Evolutionary conservation across 1,140 invertebrate species (phyloP).

Genomic region (Leguminivora glycinivorella): DNA sequence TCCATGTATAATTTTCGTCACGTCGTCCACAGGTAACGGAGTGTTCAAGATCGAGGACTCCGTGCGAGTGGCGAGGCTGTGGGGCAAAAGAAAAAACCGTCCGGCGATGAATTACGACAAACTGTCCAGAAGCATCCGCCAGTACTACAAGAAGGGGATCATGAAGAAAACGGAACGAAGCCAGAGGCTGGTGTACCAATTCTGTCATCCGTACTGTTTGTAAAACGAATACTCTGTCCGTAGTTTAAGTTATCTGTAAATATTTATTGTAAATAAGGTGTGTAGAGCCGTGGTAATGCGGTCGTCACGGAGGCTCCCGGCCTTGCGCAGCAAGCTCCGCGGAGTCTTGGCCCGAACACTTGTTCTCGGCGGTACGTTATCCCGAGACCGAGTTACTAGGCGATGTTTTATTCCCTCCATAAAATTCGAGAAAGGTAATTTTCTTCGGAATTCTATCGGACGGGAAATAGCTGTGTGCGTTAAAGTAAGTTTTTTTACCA

Average conservation of each 20-base stretch:
- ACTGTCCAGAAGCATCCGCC: slow-evolving; percentile 96
- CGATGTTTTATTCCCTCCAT: slow-evolving; percentile 58
- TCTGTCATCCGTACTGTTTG: slow-evolving; percentile 95
- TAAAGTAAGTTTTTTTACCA: slow-evolving; percentile 65
- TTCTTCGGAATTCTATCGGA: slow-evolving; percentile 73
- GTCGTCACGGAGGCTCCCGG: slow-evolving; percentile 53
- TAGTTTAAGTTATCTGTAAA: slow-evolving; percentile 43
- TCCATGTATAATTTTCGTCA: slow-evolving; percentile 61
- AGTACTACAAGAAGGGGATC: slow-evolving; percentile 99
- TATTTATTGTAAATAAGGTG: slow-evolving; percentile 73
- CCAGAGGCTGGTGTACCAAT: slow-evolving; percentile 99
- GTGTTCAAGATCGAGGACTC: slow-evolving; percentile 99
- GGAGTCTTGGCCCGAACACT: slow-evolving; percentile 45
- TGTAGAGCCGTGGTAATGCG: slow-evolving; percentile 74
- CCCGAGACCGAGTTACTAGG: slow-evolving; percentile 44
- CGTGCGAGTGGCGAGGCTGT: slow-evolving; percentile 95
- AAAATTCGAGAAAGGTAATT: slow-evolving; percentile 76
- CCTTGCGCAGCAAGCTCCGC: slow-evolving; percentile 60
- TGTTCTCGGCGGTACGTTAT: slow-evolving; percentile 37
- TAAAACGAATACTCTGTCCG: slow-evolving; percentile 72
- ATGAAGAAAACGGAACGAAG: slow-evolving; percentile 99
- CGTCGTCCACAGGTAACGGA: slow-evolving; percentile 83
- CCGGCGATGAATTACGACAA: slow-evolving; percentile 99
- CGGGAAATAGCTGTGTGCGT: slow-evolving; percentile 56
- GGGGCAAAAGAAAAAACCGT: slow-evolving; percentile 98